phyloP scores from a whole-genome alignment of 2,888 invertebrate genomes.

The Pristionchus fissidentatus region DNA sequence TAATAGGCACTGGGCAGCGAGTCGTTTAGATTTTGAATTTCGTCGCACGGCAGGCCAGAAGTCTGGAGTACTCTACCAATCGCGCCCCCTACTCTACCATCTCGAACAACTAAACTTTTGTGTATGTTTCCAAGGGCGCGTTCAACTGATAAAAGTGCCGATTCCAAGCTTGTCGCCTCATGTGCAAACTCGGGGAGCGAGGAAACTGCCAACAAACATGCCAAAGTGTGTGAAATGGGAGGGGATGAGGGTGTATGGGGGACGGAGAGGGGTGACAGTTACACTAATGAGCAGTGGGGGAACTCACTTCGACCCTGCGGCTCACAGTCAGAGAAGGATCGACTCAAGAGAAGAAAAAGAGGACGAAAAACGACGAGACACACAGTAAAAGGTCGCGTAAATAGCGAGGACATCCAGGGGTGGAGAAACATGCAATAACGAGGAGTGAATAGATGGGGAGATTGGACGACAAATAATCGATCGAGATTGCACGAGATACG shows the following conservation, averaged over 20 bases:
- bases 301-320: constrained; percentile 7
- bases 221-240: too few relatives aligned
- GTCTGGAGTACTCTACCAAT: too few relatives aligned
- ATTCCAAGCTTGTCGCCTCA: not conserved
- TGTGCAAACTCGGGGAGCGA: not conserved
- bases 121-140: too few relatives aligned
- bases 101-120: too few relatives aligned
- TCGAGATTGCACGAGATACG: not conserved
- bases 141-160: not conserved
- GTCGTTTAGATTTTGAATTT: too few relatives aligned
- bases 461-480: not conserved
- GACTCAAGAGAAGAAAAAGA: not conserved
- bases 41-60: too few relatives aligned
- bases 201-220: too few relatives aligned
- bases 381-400: constrained; percentile 26
- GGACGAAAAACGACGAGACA: not conserved
- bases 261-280: not conserved
- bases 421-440: constrained; percentile 12
- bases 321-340: constrained; percentile 33
- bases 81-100: too few relatives aligned
- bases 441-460: too few relatives aligned
- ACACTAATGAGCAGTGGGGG: constrained; percentile 7
- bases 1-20: too few relatives aligned
- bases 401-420: not conserved
- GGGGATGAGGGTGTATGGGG: not conserved